Conservation (phyloP, 2,113 vertebrate species). For the Podarcis cretensis region DNA sequence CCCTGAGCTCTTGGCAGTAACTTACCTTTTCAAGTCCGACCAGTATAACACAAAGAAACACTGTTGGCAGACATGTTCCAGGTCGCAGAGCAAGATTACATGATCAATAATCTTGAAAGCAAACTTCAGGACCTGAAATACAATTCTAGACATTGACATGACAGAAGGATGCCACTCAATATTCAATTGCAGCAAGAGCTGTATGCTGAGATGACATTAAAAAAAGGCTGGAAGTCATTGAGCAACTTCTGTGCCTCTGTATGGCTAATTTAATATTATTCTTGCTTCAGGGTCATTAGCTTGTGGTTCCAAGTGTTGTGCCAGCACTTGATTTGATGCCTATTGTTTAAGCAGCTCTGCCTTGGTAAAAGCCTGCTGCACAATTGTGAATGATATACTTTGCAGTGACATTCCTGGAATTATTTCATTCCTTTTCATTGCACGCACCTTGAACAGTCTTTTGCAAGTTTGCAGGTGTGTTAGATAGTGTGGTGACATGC, state of each 20-base stretch:
- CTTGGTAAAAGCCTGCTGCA: neutral
- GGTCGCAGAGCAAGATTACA: constrained; percentile 50
- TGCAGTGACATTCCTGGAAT: neutral
- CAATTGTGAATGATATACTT: neutral
- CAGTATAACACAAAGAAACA: neutral
- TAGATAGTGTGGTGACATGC: rapidly evolving
- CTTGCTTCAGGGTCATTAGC: neutral
- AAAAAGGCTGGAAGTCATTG: neutral
- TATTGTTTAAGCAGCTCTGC: neutral
- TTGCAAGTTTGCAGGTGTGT: neutral
- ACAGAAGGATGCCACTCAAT: constrained; percentile 30
- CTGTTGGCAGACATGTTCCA: constrained; percentile 59
- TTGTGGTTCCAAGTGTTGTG: neutral
- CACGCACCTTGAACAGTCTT: neutral
- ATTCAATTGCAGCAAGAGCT: rapidly evolving
- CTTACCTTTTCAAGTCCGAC: constrained; percentile 38
- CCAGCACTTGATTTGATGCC: neutral
- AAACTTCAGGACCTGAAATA: constrained; percentile 58
- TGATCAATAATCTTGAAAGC: constrained; percentile 61
- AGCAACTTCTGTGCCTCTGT: neutral
- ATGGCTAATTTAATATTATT: neutral
- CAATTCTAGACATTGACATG: neutral
- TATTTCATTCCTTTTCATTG: neutral
- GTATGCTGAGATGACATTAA: neutral
- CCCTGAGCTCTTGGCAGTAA: neutral